Base-by-base conservation (phyloP, 2,113 vertebrate genomes). In the Ophiodon elongatus region DNA sequence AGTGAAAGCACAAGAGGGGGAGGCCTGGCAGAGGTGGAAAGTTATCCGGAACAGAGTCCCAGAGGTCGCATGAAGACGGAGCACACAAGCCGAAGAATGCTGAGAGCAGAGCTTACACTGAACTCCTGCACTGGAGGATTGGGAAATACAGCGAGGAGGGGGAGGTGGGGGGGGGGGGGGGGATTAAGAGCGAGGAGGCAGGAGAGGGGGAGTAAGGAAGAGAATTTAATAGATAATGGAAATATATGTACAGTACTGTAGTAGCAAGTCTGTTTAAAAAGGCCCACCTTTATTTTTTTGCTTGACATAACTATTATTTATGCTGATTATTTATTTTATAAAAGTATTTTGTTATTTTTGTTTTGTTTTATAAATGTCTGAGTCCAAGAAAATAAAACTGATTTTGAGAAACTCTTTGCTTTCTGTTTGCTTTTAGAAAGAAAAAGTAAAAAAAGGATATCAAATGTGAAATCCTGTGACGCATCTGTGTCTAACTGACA, bases 281-380 rank as follows among this genome's bases (percentile, higher is more conserved):
- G 11, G 27, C 45, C 77, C 67, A 68, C 4, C 4, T 79, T 71
- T 50, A 56, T 85, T 74, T 69, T 69, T 79, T 39, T 78, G 67
- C 80, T 76, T 89, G 14, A 68, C 11, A 56, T 27, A 15, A 35
- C 5, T 70, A 25, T 69, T 92, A 92, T 93, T 93, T 93, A 92
- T 87, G 54, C 63, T 10, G 8, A 82, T 82, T 88, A 90, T 94
- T 88, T 92, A 88, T 88, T 82, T 21, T 64, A 0, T 56, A 47
- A 35, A 33, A 29, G 19, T 31, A 11, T 62, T 64, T 79, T 17
- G 4, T 35, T 35, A 25, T 64, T 27, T 56, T 77, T 80, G 84
- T 65, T 65, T 65, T 25, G n/a, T 67, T 86, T 66, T 41, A 79
- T 25, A 72, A 77, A 86, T 70, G 52, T 74, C 7, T 65, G 21